phyloP scores from a whole-genome alignment of 1,140 invertebrate species.

The Leptonema lineaticorne region DNA sequence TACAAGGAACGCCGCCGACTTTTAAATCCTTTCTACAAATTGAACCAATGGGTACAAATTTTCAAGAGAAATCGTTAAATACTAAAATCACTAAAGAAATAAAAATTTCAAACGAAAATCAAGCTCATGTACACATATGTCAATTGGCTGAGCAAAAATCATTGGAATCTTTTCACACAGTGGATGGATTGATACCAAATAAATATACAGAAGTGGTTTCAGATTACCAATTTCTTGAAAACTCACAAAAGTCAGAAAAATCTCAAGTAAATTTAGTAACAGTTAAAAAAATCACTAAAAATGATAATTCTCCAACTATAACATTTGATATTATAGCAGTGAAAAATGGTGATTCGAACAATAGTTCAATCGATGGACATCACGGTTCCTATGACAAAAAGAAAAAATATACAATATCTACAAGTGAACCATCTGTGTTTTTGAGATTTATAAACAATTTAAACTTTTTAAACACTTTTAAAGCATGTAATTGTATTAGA shows the following conservation, averaged over 20 bases:
- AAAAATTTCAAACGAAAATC: constrained; percentile 1
- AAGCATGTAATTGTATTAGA: constrained; percentile 14
- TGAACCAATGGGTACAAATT: constrained; percentile 14
- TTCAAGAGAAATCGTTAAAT: neutral
- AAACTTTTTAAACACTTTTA: constrained; percentile 12
- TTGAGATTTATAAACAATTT: constrained; percentile 8
- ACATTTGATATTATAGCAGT: constrained; percentile 31
- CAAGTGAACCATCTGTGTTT: constrained; percentile 15
- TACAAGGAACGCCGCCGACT: constrained; percentile 16
- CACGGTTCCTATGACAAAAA: constrained; percentile 3
- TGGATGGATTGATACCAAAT: constrained; percentile 36
- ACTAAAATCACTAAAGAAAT: too few relatives aligned
- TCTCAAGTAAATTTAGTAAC: constrained; percentile 32
- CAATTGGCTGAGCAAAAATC: constrained; percentile 25
- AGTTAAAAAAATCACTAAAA: constrained; percentile 34
- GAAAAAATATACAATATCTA: constrained; percentile 30
- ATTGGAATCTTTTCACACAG: constrained; percentile 31
- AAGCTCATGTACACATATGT: constrained; percentile 9
- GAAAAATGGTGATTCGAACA: constrained; percentile 13
- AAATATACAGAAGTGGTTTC: constrained; percentile 35
- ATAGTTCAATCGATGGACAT: neutral
- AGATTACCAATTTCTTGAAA: constrained; percentile 27
- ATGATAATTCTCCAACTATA: constrained; percentile 28
- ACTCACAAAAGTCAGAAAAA: constrained; percentile 21
- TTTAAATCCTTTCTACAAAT: constrained; percentile 38